Evolutionary conservation across 2,113 vertebrate species (phyloP), one percentile per base, ranked within the genome.

Genomic region (Rana temporaria): DNA sequence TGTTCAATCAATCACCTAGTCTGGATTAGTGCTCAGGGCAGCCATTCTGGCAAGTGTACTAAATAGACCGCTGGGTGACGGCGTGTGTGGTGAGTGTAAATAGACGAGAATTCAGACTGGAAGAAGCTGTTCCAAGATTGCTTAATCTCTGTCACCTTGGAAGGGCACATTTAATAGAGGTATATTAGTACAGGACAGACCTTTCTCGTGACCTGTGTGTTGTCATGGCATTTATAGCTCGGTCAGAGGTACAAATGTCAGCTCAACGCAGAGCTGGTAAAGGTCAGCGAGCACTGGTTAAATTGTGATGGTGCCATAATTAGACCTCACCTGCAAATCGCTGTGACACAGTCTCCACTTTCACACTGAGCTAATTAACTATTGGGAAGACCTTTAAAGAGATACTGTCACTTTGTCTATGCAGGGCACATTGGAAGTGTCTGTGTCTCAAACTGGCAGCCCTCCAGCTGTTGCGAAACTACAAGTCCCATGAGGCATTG

Each of bases 51-150:
- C 42, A 59, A 20, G 14, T 19, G 17, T 19, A 67, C n/a, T 20
- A 84, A 83, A 81, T 75, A 79, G 84, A 67, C 62, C 78, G 1
- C 7, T 71, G n/a, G 42, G 15, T 34, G 30, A 73, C 67, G 42
- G 82, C 64, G 34, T 71, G 24, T 83, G 83, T 84, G 62, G 88
- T 85, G 91, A 90, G 79, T 59, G 84, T 84, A 90, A 84, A 89
- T 78, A 59, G 60, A 77, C 57, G 38, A 5, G 63, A 71, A 82
- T 77, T 62, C 64, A 85, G 77, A 59, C 70, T 84, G 74, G 38
- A 71, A 8, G 56, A 26, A 15, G 16, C 20, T 6, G 55, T 24
- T 42, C 22, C 68, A 57, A 18, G 48, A 70, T 60, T 53, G 65
- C 81, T 87, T 87, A 88, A 84, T 87, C 85, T 74, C 0, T 9